Evolutionary conservation across 1,140 invertebrate genomes (phyloP), one percentile per base, ranked within the genome.

Genomic region (Drosophila sp.): DNA sequence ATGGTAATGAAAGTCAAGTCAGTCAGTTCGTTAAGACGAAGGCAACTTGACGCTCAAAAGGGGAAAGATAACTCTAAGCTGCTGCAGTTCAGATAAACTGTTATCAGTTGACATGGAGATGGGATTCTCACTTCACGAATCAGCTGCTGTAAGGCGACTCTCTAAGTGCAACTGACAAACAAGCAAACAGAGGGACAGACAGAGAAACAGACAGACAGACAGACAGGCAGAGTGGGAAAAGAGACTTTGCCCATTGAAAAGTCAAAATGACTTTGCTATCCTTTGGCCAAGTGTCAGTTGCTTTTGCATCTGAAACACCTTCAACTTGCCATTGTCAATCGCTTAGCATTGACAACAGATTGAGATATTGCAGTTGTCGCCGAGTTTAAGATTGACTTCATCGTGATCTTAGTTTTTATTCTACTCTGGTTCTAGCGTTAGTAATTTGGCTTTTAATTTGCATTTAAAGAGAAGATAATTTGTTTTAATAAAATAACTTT

Each of bases 1-100:
- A 72, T 62, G 76, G 69, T 80, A 72, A 80, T 70, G 77, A 77
- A 84, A 80, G 80, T 72, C 75, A 72, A 75, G 79, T 54, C 66
- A 77, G 73, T 21, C 21, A 21, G 4, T n/a, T n/a, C 21, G 21
- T 21, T 2, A 21, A 21, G 21, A 2, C 21, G 21, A 21, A 67
- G 27, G 36, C 36, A 84, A 84, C 78, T 77, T 80, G 74, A 86
- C 70, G 78, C 74, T 69, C 38, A 40, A 57, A 57, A 57, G 43
- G 34, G 41, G 34, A 50, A 40, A 16, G 53, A 5, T 40, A 41
- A 16, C 25, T 7, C 27, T 29, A 36, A 41, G 48, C 21, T 64
- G 67, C 54, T 36, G 34, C 79, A 66, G 53, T 66, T 40, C 46
- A 63, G 79, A 73, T 80, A 81, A 78, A 70, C 59, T 71, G 59